Evolutionary conservation across 2,888 invertebrate genomes (phyloP), one percentile per base, ranked within the genome.

Genomic region (Zhuqinia jingwanae): DNA sequence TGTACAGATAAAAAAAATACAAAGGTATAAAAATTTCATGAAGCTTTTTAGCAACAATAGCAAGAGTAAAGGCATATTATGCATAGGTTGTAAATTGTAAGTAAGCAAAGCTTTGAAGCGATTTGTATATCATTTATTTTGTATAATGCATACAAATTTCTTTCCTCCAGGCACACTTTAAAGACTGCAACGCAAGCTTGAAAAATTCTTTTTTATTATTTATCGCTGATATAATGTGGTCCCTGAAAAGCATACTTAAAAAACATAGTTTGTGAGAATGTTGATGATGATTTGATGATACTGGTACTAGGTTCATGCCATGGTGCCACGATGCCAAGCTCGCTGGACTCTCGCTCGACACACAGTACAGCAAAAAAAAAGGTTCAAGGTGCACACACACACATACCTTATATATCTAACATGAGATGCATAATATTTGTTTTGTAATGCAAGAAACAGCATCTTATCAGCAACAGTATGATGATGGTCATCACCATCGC

Each of bases 151-250:
- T 75, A 53, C 27, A 70, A 45, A 75, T 56, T 75, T 53, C n/a
- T n/a, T 75, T 75, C 75, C 75, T 75, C 75, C 53, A 75, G 75
- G 75, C 75, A 75, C 75, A 75, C 75, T 75, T 65, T 75, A 56
- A 53, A 15, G 75, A 20, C 0, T 36, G 53, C 27, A 75, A 17
- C 47, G 22, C 25, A 73, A 75, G 30, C 30, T 30, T 13, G 20
- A 56, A 56, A 75, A 75, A 75, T 75, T 56, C 56, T 75, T 75
- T 56, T 11, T n/a, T 20, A 56, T 53, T 56, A 30, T 17, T 75
- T 75, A 27, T 27, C 20, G 25, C n/a, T 65, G 30, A 27, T 30
- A 13, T 53, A 30, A 27, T 30, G 22, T 75, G 56, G 75, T 56
- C 75, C 75, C 75, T 75, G 53, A 36, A 36, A 3, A 36, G 5